Evolutionary conservation across 1,140 invertebrate genomes (phyloP).

Genomic region (Vanessa tameamea): DNA sequence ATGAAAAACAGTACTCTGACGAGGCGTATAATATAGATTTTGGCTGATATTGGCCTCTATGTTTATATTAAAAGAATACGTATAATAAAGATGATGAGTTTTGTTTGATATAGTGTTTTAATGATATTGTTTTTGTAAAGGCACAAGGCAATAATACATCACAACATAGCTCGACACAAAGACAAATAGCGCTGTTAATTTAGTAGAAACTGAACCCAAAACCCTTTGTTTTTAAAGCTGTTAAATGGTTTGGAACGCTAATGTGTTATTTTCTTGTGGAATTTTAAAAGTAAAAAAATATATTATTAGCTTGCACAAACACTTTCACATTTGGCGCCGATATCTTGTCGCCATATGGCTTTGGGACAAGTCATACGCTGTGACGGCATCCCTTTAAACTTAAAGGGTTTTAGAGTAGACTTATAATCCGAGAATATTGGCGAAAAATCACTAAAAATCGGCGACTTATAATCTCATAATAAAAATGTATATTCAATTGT

Average conservation of each 20-base stretch:
- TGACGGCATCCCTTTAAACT: not conserved
- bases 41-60: no score
- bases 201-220: conserved; percentile 8
- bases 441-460: not conserved
- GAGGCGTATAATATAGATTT: no score
- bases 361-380: conserved; percentile 5
- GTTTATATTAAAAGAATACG: no score
- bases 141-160: no score
- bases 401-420: conserved; percentile 2
- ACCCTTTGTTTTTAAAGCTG: conserved; percentile 54
- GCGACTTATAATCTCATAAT: not conserved
- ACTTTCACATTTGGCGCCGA: conserved; percentile 48
- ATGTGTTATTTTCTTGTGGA: conserved; percentile 39
- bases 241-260: conserved; percentile 50
- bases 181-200: not conserved
- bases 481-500: no score
- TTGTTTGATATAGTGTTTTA: not conserved
- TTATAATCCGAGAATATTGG: not conserved
- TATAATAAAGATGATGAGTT: no score
- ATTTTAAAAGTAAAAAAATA: conserved; percentile 35
- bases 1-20: no score
- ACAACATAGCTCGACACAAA: not conserved
- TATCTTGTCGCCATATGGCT: conserved; percentile 38
- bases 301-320: conserved; percentile 45
- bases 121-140: not conserved